Percentiles rank a stretch among this genome's conserved stretches.
phyloP scores from a whole-genome alignment of 2,888 invertebrate genomes.

The Himalopsyche kuldschensis region DNA sequence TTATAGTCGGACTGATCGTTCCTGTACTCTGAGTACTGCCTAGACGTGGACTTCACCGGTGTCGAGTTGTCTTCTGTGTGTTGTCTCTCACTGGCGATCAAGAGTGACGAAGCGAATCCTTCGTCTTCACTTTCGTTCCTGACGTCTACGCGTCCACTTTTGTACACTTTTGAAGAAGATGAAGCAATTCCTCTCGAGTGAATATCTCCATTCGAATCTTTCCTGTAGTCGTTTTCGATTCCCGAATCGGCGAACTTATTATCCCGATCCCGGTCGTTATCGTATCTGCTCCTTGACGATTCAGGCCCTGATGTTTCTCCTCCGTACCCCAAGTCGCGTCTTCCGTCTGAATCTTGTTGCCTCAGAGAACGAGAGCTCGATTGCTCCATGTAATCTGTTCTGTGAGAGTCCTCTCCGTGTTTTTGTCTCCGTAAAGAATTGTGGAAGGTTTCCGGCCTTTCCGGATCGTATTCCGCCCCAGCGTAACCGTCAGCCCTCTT shows the following conservation, averaged over 20 bases:
- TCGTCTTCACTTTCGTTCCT: slow-evolving; percentile 71
- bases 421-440: slow-evolving; percentile 65
- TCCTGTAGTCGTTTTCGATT: slow-evolving; percentile 78
- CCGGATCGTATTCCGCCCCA: slow-evolving; percentile 51
- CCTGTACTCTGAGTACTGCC: slow-evolving; percentile 44
- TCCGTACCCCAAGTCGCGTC: slow-evolving; percentile 57
- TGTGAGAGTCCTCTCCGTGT: slow-evolving; percentile 49
- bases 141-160: slow-evolving; percentile 42
- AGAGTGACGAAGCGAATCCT: slow-evolving; percentile 67
- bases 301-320: slow-evolving; percentile 51
- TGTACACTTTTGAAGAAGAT: slow-evolving; percentile 28
- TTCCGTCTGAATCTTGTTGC: slow-evolving; percentile 50
- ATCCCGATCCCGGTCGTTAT: slow-evolving; percentile 57
- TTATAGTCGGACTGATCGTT: slow-evolving; percentile 53
- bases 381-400: slow-evolving; percentile 38
- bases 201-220: slow-evolving; percentile 67
- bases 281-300: slow-evolving; percentile 52
- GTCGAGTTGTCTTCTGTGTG: slow-evolving; percentile 66
- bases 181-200: slow-evolving; percentile 45
- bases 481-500: slow-evolving; percentile 51
- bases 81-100: slow-evolving; percentile 73
- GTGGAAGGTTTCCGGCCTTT: slow-evolving; percentile 58
- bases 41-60: slow-evolving; percentile 43
- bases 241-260: slow-evolving; percentile 76
- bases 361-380: slow-evolving; percentile 46